Percentiles rank a stretch among this genome's conserved stretches.
These are phyloP conservation scores for Ageneiosus marmoratus DNA, from an alignment of 2,113 vertebrate genomes.

Conservation along the genomic window DNA sequence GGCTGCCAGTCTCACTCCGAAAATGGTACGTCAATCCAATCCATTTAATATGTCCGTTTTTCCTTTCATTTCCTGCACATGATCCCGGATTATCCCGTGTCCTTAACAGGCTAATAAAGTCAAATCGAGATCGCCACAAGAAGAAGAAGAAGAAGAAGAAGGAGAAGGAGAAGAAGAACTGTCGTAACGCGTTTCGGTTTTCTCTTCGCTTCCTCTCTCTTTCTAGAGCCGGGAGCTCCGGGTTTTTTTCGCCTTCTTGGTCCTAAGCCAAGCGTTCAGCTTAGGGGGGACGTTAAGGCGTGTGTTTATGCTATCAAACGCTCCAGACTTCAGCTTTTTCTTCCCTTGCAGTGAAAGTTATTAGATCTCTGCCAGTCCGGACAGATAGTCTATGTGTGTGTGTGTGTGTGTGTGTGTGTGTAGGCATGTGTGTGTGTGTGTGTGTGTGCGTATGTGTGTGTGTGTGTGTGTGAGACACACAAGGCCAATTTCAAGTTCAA, in stretches of 20 bases:
- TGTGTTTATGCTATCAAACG: not conserved
- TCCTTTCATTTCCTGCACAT: not conserved
- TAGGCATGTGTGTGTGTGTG: constrained; percentile 5
- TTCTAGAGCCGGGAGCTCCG: not conserved
- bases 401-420: constrained; percentile 12
- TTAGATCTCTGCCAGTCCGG: constrained; percentile 29
- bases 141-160: not conserved
- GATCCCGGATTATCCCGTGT: not conserved
- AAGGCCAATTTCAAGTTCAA: constrained; percentile 72
- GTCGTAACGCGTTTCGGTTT: constrained; percentile 44
- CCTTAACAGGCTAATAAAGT: constrained; percentile 17
- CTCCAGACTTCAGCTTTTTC: constrained; percentile 11
- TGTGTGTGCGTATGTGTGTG: not conserved
- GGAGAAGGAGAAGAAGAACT: not conserved
- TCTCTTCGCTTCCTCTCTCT: constrained; percentile 29
- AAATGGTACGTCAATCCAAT: not conserved
- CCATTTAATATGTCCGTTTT: not conserved
- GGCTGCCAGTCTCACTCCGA: not conserved
- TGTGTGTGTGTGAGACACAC: not conserved
- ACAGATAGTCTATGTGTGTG: not conserved
- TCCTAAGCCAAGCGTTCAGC: constrained; percentile 12
- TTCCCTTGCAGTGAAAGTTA: constrained; percentile 48
- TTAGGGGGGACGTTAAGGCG: not conserved
- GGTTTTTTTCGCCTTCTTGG: not conserved
- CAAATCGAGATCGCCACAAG: constrained; percentile 16